Evolutionary conservation across 1,140 invertebrate genomes (phyloP).

Genomic region (Aradophagus sp.): DNA sequence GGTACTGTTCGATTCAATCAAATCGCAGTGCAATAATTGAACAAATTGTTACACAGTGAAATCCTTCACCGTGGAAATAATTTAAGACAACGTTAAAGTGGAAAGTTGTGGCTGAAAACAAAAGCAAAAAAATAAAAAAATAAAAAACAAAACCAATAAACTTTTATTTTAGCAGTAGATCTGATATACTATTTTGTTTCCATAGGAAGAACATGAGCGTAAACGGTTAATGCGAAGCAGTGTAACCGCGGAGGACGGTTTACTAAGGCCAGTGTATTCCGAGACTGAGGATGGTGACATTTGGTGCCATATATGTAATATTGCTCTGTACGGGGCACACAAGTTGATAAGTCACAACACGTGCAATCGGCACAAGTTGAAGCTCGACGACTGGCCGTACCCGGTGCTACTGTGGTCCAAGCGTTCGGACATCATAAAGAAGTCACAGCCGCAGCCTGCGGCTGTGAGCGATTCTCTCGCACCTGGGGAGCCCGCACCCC

Average conservation of each 20-base stretch:
- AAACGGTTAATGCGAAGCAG: constrained; percentile 73
- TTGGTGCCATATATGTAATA: constrained; percentile 75
- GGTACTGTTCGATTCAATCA: constrained; percentile 2
- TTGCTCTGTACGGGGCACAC: constrained; percentile 71
- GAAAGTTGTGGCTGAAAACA: constrained; percentile 17
- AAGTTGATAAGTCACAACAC: constrained; percentile 71
- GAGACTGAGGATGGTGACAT: constrained; percentile 72
- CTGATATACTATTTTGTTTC: constrained; percentile 53
- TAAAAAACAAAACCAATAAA: constrained; percentile 21
- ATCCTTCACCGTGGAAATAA: constrained; percentile 20
- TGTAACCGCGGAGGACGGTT: constrained; percentile 73
- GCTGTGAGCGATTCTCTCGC: constrained; percentile 67
- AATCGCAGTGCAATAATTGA: too few species aligned
- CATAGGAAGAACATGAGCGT: constrained; percentile 72
- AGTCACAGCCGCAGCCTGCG: constrained; percentile 40
- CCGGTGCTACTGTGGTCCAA: constrained; percentile 72
- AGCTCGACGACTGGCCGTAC: constrained; percentile 74
- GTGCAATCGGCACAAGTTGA: constrained; percentile 72
- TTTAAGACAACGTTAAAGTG: constrained; percentile 21
- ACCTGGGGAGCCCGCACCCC: constrained; percentile 81
- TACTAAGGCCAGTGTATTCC: constrained; percentile 71
- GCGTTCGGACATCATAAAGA: constrained; percentile 64
- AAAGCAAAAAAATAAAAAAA: constrained; percentile 37
- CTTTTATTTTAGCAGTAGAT: not conserved
- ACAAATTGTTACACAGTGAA: too few species aligned